Base-by-base conservation (phyloP, 2,797 vertebrate species). In the Rhinatrema bivittatum region DNA sequence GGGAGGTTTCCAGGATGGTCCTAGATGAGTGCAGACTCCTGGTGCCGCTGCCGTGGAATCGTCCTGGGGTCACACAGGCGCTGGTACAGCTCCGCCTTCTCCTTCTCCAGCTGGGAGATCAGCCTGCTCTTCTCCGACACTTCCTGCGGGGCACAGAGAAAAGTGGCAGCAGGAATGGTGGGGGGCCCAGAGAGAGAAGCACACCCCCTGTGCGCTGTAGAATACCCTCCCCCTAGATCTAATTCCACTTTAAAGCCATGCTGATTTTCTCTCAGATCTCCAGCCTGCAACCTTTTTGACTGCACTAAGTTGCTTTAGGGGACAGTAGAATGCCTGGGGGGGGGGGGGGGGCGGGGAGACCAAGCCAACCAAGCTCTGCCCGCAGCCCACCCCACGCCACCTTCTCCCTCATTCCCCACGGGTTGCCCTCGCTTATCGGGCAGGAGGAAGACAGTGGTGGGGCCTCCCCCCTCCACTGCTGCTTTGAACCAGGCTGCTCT, bases 141-240 rank as follows among this genome's bases (percentile, higher is more conserved):
- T 18, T 47, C 65, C 74, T 73, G 39, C 22, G 46, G 21, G 28
- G n/a, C n/a, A n/a, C n/a, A n/a, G n/a, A n/a, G n/a, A 42, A 25
- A 11, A 42, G 9, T 42, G 12, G 20, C 3, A 25, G 4, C 10
- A 7, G 21, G 10, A 2, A 14, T 7, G 16, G 25, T 20, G 5
- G 18, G 13, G 2, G 8, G 16, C 18, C 13, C 12, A 10, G 10
- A 14, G 7, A 32, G n/a, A 10, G 19, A 3, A 12, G n/a, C 16
- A 13, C 19, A 12, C 7, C 3, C 18, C 4, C 9, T 31, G 20
- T 32, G 8, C 7, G 14, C 12, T 18, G n/a, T n/a, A n/a, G n/a
- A n/a, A n/a, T 10, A 5, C 9, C 27, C 12, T n/a, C 3, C 5
- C 20, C 18, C 20, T 5, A 8, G 11, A 11, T 3, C 23, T 13